These are phyloP conservation scores for Corythaixoides concolor DNA, from an alignment of 2,113 vertebrate species.

Conservation along the genomic window DNA sequence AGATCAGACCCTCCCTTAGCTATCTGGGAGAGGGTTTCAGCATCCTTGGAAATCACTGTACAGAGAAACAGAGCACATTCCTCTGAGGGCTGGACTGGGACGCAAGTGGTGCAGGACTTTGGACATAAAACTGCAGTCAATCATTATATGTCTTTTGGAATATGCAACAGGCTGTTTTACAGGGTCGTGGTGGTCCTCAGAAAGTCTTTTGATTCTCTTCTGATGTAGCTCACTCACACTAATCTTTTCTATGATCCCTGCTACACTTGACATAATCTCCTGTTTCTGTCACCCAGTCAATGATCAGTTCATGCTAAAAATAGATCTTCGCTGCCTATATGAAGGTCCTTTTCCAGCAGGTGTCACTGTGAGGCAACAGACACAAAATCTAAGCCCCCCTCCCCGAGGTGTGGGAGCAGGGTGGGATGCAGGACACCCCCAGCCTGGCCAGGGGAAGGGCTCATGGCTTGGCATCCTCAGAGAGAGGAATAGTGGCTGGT, in stretches of 20 bases:
- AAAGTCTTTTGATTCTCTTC: background rate
- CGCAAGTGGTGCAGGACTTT: accelerated
- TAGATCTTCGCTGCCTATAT: background rate
- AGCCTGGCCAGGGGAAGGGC: accelerated
- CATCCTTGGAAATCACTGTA: accelerated
- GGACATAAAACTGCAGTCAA: background rate
- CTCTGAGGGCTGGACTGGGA: background rate
- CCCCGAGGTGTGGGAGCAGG: accelerated
- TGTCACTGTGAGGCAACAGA: slow-evolving; percentile 18
- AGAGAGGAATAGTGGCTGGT: background rate
- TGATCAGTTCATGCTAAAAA: background rate
- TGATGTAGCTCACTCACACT: background rate
- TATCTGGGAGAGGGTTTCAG: background rate
- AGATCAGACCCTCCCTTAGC: too few relatives aligned
- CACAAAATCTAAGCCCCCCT: background rate
- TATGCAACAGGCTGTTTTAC: background rate
- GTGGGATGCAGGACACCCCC: accelerated
- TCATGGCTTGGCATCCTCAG: accelerated
- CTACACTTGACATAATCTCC: background rate
- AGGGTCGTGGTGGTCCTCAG: background rate
- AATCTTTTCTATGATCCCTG: background rate
- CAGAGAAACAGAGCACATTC: accelerated
- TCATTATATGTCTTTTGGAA: accelerated
- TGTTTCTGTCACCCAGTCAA: background rate
- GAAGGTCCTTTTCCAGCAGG: background rate